Evolutionary conservation across 1,140 invertebrate species (phyloP).

Genomic region (Heliconius eleuchia): DNA sequence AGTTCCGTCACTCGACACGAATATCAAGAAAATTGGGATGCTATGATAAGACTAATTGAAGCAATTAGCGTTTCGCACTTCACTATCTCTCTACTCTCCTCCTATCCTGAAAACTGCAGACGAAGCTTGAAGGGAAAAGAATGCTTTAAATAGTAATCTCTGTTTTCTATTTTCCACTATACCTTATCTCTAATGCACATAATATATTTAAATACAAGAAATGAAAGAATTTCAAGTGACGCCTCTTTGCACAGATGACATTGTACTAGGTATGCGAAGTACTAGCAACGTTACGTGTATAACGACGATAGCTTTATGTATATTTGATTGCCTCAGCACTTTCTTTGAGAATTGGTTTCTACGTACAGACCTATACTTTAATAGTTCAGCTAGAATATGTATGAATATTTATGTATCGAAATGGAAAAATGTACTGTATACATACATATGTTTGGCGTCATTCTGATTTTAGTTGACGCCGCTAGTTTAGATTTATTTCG

Average conservation of each 20-base stretch:
- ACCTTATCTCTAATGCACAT: no score
- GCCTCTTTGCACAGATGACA: not conserved
- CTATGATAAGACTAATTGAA: no score
- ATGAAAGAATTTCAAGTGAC: not conserved
- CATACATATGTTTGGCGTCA: not conserved
- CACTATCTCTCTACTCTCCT: no score
- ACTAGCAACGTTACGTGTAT: not conserved
- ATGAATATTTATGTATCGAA: not conserved
- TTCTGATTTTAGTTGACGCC: not conserved
- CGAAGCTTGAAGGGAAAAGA: no score
- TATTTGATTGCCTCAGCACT: constrained; percentile 7
- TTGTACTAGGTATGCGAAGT: not conserved
- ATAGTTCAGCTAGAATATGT: not conserved
- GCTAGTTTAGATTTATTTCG: not conserved
- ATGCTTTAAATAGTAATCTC: no score
- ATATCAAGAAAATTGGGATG: no score
- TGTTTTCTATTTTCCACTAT: no score
- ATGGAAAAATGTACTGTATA: not conserved
- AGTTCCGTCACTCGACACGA: no score
- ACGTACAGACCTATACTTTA: not conserved
- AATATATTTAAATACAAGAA: not conserved
- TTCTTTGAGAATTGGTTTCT: constrained; percentile 1
- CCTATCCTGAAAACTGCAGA: no score
- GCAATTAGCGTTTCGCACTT: no score
- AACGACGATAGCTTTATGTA: constrained; percentile 9